Evolutionary conservation across 2,888 invertebrate species (phyloP).

Genomic region (Neoitamus cyanurus): DNA sequence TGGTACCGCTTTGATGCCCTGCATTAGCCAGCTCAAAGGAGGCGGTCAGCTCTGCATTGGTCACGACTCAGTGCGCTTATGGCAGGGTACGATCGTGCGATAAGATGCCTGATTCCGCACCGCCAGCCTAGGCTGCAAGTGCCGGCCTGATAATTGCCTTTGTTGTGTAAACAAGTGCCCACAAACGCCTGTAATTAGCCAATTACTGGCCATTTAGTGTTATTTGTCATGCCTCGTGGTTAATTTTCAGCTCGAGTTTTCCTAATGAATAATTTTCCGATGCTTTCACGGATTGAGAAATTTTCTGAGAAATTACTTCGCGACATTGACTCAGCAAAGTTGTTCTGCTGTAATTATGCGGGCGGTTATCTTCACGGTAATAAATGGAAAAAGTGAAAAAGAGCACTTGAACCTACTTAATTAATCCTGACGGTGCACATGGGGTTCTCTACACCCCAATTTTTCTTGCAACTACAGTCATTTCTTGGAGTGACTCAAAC

Average conservation of each 20-base stretch:
- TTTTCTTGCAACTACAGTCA: no score
- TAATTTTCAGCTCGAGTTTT: slow-evolving; percentile 10
- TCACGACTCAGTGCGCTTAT: slow-evolving; percentile 44
- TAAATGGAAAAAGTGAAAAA: not conserved
- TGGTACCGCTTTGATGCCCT: slow-evolving; percentile 18
- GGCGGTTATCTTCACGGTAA: not conserved
- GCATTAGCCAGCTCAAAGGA: slow-evolving; percentile 19
- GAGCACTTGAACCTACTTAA: no score
- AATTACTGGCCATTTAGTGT: slow-evolving; percentile 43
- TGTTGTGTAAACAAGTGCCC: slow-evolving; percentile 46
- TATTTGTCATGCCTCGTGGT: slow-evolving; percentile 39
- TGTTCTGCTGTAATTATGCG: not conserved
- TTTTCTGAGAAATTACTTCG: not conserved
- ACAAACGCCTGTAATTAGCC: slow-evolving; percentile 46
- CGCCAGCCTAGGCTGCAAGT: not conserved
- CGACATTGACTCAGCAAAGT: not conserved
- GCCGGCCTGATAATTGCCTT: slow-evolving; percentile 30
- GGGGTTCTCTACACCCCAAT: no score
- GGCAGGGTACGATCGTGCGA: slow-evolving; percentile 26
- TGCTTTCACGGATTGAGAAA: not conserved
- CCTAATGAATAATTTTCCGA: not conserved
- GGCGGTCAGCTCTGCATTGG: slow-evolving; percentile 34
- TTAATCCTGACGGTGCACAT: no score
- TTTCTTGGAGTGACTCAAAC: no score
- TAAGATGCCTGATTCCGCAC: slow-evolving; percentile 23